Conservation (phyloP, 2,888 invertebrate genomes). For the Griposia aprilina region DNA sequence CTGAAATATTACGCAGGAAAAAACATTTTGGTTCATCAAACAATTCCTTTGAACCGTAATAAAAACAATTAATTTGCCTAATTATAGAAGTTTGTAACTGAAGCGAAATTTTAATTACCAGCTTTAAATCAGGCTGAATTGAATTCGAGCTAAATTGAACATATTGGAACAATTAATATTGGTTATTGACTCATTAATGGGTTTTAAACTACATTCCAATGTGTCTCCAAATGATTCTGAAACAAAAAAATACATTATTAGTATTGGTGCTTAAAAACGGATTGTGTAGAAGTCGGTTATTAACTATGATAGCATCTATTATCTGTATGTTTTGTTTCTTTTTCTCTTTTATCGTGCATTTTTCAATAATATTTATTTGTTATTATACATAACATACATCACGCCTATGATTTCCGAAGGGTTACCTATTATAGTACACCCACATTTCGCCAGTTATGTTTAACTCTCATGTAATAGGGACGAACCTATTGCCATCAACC, state of each 20-base stretch:
- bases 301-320: neutral
- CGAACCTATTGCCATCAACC: no score
- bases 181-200: slow-evolving; percentile 14
- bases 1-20: slow-evolving; percentile 4
- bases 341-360: no score
- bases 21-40: slow-evolving; percentile 6
- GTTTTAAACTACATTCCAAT: neutral
- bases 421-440: no score
- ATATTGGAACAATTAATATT: slow-evolving; percentile 29
- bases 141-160: neutral
- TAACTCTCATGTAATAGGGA: no score
- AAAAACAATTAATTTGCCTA: slow-evolving; percentile 50
- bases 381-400: no score
- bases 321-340: no score
- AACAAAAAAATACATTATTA: neutral
- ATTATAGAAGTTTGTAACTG: slow-evolving; percentile 43
- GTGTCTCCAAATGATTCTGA: neutral
- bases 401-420: no score
- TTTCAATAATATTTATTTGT: no score
- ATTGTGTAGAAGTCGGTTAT: neutral
- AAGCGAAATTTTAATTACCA: slow-evolving; percentile 50
- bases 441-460: no score
- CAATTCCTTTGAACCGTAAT: slow-evolving; percentile 30
- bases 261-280: no score
- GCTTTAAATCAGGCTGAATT: slow-evolving; percentile 27